Evolutionary conservation across 2,113 vertebrate species (phyloP).

Genomic region (Myrmecobius fasciatus): DNA sequence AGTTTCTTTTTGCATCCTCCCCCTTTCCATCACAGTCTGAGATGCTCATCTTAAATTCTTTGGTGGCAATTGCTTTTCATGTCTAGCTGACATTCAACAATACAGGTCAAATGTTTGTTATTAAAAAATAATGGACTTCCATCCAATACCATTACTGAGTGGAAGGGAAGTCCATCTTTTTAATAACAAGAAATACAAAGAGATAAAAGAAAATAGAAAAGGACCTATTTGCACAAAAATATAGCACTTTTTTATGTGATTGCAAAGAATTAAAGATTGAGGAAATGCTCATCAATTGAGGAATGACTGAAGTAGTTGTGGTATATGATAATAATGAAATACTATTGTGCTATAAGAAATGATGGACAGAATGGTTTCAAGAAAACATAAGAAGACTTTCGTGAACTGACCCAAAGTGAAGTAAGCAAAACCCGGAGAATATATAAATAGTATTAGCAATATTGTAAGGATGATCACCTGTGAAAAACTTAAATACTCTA

Average conservation of each 20-base stretch:
- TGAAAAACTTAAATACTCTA: not conserved
- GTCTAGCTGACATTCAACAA: not conserved
- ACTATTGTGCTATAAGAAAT: not conserved
- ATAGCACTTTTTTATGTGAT: not conserved
- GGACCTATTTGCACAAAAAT: not conserved
- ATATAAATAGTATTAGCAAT: not conserved
- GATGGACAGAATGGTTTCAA: not conserved
- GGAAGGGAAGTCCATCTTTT: too few species aligned
- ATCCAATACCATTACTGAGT: not conserved
- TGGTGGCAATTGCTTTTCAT: not conserved
- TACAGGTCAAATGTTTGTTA: not conserved
- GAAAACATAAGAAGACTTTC: not conserved
- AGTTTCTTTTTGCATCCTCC: not conserved
- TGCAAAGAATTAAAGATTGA: not conserved
- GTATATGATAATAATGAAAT: not conserved
- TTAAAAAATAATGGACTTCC: not conserved
- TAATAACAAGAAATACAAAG: not conserved
- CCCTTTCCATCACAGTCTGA: not conserved
- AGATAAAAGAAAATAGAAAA: not conserved
- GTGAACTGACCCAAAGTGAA: not conserved
- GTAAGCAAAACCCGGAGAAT: not conserved
- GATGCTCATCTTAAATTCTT: not conserved
- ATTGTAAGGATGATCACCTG: not conserved
- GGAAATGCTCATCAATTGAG: not conserved
- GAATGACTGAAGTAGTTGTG: not conserved